Evolutionary conservation across 2,797 vertebrate genomes (phyloP).

Genomic region (Gadopsis bispinosus): DNA sequence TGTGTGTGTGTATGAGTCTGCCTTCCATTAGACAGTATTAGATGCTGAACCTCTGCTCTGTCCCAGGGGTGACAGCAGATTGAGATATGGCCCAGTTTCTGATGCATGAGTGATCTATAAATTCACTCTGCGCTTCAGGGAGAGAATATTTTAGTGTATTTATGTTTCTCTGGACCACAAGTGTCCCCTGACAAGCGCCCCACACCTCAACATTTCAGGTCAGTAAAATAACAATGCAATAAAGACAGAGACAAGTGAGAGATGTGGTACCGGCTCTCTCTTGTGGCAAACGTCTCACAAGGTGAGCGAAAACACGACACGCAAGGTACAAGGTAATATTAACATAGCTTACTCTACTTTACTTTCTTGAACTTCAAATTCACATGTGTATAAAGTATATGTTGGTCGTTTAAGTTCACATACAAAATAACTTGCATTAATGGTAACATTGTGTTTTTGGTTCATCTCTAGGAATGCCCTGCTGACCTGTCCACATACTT

Average conservation of each 20-base stretch:
- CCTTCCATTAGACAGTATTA: constrained; percentile 55
- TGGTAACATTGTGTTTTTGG: neutral
- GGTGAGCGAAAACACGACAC: neutral
- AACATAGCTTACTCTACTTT: neutral
- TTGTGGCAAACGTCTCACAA: neutral
- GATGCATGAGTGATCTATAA: constrained; percentile 64
- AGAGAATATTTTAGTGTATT: constrained; percentile 27
- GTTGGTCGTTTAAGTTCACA: neutral
- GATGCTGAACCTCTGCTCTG: constrained; percentile 39
- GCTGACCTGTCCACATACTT: neutral
- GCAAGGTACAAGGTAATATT: neutral
- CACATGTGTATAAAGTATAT: neutral
- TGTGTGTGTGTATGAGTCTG: constrained; percentile 2
- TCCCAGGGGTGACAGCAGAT: constrained; percentile 55
- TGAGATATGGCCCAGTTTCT: constrained; percentile 66
- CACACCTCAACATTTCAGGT: constrained; percentile 24
- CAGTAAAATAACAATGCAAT: neutral
- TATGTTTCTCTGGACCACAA: constrained; percentile 19
- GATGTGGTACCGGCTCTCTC: neutral
- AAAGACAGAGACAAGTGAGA: constrained; percentile 9
- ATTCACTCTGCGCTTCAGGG: constrained; percentile 52
- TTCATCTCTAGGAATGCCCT: neutral
- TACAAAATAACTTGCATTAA: neutral
- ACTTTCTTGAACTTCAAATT: neutral
- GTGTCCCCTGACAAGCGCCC: constrained; percentile 7